These are phyloP conservation scores for Bombus balteatus DNA, from an alignment of 1,140 invertebrate genomes.

Conservation along the genomic window DNA sequence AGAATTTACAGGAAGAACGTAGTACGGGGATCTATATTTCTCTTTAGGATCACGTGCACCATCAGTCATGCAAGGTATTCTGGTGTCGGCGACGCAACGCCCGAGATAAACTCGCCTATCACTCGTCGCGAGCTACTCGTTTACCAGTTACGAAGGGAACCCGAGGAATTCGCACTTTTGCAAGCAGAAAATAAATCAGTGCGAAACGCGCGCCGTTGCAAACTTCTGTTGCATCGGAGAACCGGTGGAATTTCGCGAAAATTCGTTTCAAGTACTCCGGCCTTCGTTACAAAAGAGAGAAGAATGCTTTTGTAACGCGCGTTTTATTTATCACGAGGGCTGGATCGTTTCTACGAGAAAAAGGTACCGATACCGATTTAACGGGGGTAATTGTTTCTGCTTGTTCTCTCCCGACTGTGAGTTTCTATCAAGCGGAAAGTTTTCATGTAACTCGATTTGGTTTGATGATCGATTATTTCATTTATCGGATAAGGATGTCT, in stretches of 20 bases:
- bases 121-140: conserved; percentile 32
- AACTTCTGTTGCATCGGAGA: background rate
- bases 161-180: conserved; percentile 46
- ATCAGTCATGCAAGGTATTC: conserved; percentile 45
- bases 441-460: background rate
- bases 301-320: background rate
- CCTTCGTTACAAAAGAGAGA: background rate
- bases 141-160: conserved; percentile 12
- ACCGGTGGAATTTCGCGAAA: background rate
- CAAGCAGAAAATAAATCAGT: conserved; percentile 31
- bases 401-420: background rate
- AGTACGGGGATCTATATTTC: conserved; percentile 18
- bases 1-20: conserved; percentile 26
- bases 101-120: conserved; percentile 54
- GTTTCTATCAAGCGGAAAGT: background rate
- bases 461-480: background rate
- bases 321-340: background rate
- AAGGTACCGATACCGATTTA: background rate
- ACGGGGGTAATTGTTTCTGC: no score
- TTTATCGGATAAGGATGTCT: background rate
- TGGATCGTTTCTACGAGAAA: background rate
- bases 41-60: conserved; percentile 33
- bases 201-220: background rate
- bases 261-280: background rate
- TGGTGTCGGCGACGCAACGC: conserved; percentile 28